Percentiles rank a stretch among this genome's conserved stretches.
Evolutionary conservation across 2,113 vertebrate species (phyloP).

Genomic region (Strix uralensis): DNA sequence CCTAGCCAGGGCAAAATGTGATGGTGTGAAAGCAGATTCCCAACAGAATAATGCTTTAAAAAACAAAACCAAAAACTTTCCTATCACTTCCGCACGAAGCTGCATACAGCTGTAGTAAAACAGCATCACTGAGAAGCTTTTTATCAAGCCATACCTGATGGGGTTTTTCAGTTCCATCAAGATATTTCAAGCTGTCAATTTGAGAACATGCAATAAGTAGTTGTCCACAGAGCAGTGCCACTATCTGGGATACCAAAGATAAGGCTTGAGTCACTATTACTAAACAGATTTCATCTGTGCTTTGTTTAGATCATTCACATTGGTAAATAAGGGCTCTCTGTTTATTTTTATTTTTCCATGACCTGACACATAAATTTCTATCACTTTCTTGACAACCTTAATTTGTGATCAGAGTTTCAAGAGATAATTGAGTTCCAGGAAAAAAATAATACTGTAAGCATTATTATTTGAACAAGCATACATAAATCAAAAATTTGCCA

Average conservation of each 20-base stretch:
- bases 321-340: neutral
- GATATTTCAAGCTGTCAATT: neutral
- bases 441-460: neutral
- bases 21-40: neutral
- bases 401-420: neutral
- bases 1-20: neutral
- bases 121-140: neutral
- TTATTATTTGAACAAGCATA: neutral
- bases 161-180: neutral
- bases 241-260: neutral
- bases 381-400: neutral
- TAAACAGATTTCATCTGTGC: neutral
- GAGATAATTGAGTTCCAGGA: neutral
- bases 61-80: accelerated
- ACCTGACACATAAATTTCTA: neutral
- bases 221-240: neutral
- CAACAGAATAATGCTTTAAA: accelerated
- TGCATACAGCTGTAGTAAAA: neutral
- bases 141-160: neutral
- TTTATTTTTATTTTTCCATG: neutral
- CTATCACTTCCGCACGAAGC: neutral
- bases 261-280: neutral
- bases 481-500: neutral
- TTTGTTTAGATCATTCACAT: neutral
- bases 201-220: neutral